These are phyloP conservation scores for Ichneumoninae sp. DNA, from an alignment of 2,888 invertebrate species.

Conservation along the genomic window DNA sequence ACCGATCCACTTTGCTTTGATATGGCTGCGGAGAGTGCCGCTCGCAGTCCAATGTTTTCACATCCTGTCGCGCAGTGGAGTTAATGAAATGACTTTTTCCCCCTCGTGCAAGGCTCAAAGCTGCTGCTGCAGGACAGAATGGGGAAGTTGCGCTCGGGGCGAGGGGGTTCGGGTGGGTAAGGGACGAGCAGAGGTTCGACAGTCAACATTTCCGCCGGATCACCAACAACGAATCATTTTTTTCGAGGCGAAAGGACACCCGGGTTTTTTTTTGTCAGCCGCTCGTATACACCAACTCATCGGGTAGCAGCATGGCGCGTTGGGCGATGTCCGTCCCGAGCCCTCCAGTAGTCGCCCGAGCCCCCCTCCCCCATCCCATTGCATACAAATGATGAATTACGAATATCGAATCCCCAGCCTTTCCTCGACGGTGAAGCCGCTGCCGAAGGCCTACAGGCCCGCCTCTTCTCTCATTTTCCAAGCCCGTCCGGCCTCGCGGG, in stretches of 20 bases:
- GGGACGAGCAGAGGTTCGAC: slow-evolving; percentile 19
- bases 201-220: slow-evolving; percentile 26
- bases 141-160: neutral
- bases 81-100: slow-evolving; percentile 75
- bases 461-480: slow-evolving; percentile 58
- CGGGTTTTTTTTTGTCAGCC: neutral
- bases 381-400: slow-evolving; percentile 84
- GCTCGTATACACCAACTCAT: slow-evolving; percentile 41
- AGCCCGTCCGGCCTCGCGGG: slow-evolving; percentile 50
- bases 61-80: slow-evolving; percentile 45
- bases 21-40: slow-evolving; percentile 1
- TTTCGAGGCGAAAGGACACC: slow-evolving; percentile 62
- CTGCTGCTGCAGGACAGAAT: neutral
- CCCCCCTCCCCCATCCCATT: slow-evolving; percentile 74
- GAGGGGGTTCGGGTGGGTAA: neutral
- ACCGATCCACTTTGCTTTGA: slow-evolving; percentile 23
- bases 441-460: slow-evolving; percentile 31
- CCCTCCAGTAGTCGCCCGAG: slow-evolving; percentile 48
- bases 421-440: slow-evolving; percentile 57
- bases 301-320: slow-evolving; percentile 67
- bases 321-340: slow-evolving; percentile 48
- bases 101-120: slow-evolving; percentile 52
- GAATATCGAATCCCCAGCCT: slow-evolving; percentile 77
- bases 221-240: slow-evolving; percentile 73
- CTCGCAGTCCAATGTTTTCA: slow-evolving; percentile 19